phyloP scores from a whole-genome alignment of 2,797 vertebrate species.

The Hypotaenidia philippensis region DNA sequence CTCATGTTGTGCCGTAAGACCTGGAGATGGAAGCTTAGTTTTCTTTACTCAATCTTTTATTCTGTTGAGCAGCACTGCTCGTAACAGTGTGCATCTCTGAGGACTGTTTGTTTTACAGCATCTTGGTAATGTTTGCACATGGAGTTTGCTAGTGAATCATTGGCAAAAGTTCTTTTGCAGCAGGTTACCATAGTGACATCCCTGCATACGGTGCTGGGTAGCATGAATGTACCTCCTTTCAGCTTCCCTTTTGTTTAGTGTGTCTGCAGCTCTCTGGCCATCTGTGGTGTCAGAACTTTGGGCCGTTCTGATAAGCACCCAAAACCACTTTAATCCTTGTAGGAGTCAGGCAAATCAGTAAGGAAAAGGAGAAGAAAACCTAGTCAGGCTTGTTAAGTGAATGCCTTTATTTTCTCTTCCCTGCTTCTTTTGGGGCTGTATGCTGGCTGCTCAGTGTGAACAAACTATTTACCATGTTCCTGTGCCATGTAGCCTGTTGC shows the following conservation, averaged over 20 bases:
- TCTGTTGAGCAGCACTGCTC: accelerated
- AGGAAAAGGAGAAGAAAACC: neutral
- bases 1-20: neutral
- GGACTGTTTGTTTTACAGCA: neutral
- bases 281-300: neutral
- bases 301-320: neutral
- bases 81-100: neutral
- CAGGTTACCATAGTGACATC: constrained; percentile 55
- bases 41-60: neutral
- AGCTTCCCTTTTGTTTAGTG: neutral
- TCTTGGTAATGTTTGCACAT: constrained; percentile 7
- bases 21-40: neutral
- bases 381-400: neutral
- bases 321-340: neutral
- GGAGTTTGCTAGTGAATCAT: constrained; percentile 30
- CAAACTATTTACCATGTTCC: neutral
- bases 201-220: neutral
- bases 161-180: constrained; percentile 40
- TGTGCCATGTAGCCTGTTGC: neutral
- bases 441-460: neutral
- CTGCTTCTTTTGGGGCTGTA: neutral
- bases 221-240: neutral
- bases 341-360: neutral
- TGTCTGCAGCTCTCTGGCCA: neutral
- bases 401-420: neutral